These are phyloP conservation scores for Baronia brevicornis DNA, from an alignment of 2,888 invertebrate genomes.

Conservation along the genomic window DNA sequence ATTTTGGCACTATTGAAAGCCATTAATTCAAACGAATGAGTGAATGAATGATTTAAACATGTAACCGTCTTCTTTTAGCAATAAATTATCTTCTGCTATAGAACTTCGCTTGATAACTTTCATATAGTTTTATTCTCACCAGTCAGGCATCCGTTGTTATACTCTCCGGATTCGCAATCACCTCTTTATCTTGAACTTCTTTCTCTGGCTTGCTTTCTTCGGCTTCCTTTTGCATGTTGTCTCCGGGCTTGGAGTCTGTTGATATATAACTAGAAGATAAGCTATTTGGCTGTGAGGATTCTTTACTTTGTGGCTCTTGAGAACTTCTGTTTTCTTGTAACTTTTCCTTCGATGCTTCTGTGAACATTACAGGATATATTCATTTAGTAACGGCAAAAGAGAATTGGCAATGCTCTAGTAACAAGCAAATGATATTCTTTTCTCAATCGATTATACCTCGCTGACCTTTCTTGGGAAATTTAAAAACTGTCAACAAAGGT, in stretches of 20 bases:
- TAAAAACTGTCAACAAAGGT: too few species aligned
- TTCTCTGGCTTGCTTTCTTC: conserved; percentile 23
- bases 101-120: conserved; percentile 39
- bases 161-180: conserved; percentile 22
- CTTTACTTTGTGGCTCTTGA: conserved; percentile 58
- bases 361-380: background rate
- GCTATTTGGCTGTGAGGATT: conserved; percentile 60
- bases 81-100: conserved; percentile 35
- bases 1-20: too few species aligned
- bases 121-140: conserved; percentile 39
- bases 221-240: conserved; percentile 32
- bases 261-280: conserved; percentile 62
- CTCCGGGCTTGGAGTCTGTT: conserved; percentile 57
- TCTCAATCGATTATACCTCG: too few species aligned
- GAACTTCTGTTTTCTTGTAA: conserved; percentile 44
- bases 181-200: conserved; percentile 31
- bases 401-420: background rate
- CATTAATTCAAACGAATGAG: too few species aligned
- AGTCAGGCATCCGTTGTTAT: conserved; percentile 54
- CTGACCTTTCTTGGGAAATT: too few species aligned
- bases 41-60: too few species aligned
- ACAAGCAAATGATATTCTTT: background rate
- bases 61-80: conserved; percentile 18
- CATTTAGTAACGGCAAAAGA: background rate
- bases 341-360: conserved; percentile 49